Conservation (phyloP, 1,140 invertebrate species). For the Orussus abietinus region DNA sequence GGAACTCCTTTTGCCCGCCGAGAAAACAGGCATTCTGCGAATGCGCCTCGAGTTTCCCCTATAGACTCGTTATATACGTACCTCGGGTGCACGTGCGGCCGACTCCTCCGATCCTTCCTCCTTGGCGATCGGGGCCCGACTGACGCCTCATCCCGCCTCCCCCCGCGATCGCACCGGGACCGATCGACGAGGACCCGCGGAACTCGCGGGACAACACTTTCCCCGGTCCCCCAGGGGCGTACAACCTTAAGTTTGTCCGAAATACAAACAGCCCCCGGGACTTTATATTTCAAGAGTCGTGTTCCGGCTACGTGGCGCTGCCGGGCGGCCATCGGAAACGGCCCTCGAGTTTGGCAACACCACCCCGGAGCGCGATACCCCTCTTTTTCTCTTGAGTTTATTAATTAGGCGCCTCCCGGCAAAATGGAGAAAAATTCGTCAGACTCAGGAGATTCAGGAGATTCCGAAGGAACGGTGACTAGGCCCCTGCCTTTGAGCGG, state of each 20-base stretch:
- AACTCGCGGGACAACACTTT: neutral
- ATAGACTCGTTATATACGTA: constrained; percentile 1
- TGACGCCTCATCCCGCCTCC: constrained; percentile 3
- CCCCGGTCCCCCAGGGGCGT: neutral
- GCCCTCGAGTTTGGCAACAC: constrained; percentile 1
- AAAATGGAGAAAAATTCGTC: no score
- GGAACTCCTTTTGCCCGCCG: constrained; percentile 53
- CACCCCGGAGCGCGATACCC: no score
- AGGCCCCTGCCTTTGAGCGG: no score
- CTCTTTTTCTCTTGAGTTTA: no score
- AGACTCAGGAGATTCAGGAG: no score
- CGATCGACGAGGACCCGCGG: neutral
- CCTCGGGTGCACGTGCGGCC: constrained; percentile 1
- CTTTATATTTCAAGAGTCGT: constrained; percentile 2
- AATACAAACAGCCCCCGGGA: neutral
- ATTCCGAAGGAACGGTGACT: no score
- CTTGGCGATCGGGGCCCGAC: neutral
- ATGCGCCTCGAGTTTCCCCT: constrained; percentile 5
- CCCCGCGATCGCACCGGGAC: neutral
- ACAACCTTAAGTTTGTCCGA: constrained; percentile 4
- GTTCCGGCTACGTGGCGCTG: neutral
- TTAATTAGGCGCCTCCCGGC: no score
- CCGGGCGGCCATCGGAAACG: constrained; percentile 8
- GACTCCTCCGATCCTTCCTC: neutral
- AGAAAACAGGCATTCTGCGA: constrained; percentile 36